Percentiles rank a stretch among this genome's conserved stretches.
Conservation (phyloP, 2,888 invertebrate species). For the Tuta absoluta region DNA sequence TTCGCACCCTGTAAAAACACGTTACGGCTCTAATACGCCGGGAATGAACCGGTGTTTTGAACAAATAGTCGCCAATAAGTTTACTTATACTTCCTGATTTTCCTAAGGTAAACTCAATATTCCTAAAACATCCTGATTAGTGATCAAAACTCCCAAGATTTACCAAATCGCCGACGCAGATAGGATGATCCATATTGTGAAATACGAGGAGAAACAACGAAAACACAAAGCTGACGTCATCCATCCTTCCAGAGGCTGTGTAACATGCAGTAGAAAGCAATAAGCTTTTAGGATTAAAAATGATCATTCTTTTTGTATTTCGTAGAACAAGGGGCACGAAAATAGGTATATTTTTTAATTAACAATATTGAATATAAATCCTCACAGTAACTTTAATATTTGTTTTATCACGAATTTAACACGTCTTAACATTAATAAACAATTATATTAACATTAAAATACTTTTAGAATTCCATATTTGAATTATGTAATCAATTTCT, state of each 20-base stretch:
- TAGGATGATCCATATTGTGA: background rate
- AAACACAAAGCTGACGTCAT: background rate
- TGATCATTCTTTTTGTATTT: slow-evolving; percentile 35
- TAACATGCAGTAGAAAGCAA: background rate
- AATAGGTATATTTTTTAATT: slow-evolving; percentile 50
- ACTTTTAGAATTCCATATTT: slow-evolving; percentile 66
- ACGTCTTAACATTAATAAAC: slow-evolving; percentile 68
- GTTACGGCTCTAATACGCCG: background rate
- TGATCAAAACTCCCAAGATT: background rate
- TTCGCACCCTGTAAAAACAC: no score
- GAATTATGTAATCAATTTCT: slow-evolving; percentile 50
- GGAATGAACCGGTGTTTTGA: background rate
- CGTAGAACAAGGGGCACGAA: slow-evolving; percentile 46
- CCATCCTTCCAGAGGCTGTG: background rate
- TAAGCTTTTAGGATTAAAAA: slow-evolving; percentile 29
- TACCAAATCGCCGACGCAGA: background rate
- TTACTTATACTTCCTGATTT: background rate
- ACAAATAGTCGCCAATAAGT: background rate
- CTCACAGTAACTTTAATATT: slow-evolving; percentile 60
- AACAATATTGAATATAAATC: slow-evolving; percentile 55
- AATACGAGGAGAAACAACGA: background rate
- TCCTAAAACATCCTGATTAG: no score
- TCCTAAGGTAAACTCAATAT: no score
- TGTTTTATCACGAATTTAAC: slow-evolving; percentile 69
- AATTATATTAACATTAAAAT: slow-evolving; percentile 67